phyloP scores from a whole-genome alignment of 2,888 invertebrate genomes.

The Heliconius aoede region DNA sequence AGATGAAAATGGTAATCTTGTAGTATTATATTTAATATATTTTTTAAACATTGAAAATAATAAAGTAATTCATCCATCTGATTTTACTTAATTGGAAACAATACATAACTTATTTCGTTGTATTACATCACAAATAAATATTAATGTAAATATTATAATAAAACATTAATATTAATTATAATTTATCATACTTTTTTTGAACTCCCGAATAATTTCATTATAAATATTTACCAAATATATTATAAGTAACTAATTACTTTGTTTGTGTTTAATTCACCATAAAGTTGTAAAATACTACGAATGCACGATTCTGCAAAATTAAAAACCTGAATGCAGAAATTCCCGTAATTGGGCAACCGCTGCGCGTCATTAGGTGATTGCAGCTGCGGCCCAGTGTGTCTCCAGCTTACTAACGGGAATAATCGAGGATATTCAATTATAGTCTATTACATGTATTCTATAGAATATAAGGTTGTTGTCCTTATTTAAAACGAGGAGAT shows the following conservation, averaged over 20 bases:
- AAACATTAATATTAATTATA: no score
- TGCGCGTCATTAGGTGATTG: slow-evolving; percentile 80
- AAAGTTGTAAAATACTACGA: slow-evolving; percentile 11
- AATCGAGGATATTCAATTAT: slow-evolving; percentile 15
- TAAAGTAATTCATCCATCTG: neutral
- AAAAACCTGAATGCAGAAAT: slow-evolving; percentile 72
- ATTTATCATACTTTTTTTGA: no score
- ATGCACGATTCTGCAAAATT: slow-evolving; percentile 23
- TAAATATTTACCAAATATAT: neutral
- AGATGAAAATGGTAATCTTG: neutral
- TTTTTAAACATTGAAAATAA: neutral
- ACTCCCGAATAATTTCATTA: neutral
- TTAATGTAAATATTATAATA: no score
- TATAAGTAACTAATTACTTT: neutral
- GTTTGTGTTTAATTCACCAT: neutral
- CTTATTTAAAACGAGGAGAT: neutral
- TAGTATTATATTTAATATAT: neutral
- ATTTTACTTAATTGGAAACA: neutral
- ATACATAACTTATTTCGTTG: neutral
- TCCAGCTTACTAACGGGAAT: slow-evolving; percentile 32
- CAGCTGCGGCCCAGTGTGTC: slow-evolving; percentile 62
- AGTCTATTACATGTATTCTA: neutral
- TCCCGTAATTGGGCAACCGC: slow-evolving; percentile 75
- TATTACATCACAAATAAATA: no score
- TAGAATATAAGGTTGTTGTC: neutral